Conservation (phyloP, 2,888 invertebrate species). For the Amblyjoppa proteus region DNA sequence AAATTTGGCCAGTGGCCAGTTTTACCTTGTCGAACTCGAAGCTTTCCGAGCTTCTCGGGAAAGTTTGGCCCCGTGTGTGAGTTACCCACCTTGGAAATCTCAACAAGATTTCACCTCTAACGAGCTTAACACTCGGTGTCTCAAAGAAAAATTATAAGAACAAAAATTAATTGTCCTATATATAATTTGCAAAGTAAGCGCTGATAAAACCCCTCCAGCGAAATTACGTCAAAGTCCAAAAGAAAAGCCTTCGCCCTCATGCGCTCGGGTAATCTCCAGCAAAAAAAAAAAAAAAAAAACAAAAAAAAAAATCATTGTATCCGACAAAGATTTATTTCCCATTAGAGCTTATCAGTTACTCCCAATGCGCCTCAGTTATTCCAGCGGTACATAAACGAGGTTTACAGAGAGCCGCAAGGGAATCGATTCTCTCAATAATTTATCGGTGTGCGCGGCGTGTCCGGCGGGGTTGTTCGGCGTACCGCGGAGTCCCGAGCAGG, state of each 20-base stretch:
- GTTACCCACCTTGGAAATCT: conserved; percentile 27
- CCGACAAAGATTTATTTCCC: conserved; percentile 18
- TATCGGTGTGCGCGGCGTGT: conserved; percentile 21
- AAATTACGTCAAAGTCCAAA: background rate
- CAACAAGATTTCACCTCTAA: conserved; percentile 37
- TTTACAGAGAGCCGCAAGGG: conserved; percentile 17
- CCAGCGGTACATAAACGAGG: conserved; percentile 17
- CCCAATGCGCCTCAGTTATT: conserved; percentile 15
- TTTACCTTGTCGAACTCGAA: conserved; percentile 26
- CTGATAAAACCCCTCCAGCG: background rate
- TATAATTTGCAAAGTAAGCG: background rate
- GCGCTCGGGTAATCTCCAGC: background rate
- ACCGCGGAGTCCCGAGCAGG: background rate
- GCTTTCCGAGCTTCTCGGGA: conserved; percentile 24
- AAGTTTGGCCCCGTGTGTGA: conserved; percentile 31
- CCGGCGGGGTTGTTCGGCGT: background rate
- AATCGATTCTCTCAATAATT: conserved; percentile 59
- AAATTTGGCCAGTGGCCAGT: conserved; percentile 61
- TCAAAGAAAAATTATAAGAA: background rate
- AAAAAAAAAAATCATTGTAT: conserved; percentile 6
- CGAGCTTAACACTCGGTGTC: conserved; percentile 26
- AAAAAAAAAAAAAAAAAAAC: background rate
- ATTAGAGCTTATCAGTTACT: conserved; percentile 16
- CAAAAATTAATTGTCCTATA: conserved; percentile 7
- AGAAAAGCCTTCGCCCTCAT: background rate